A percentile compares a stretch with the other conserved stretches of the same genome.
These are phyloP conservation scores for Actinia tenebrosa DNA, from an alignment of 64 coral and sea anemone species.

Conservation along the genomic window DNA sequence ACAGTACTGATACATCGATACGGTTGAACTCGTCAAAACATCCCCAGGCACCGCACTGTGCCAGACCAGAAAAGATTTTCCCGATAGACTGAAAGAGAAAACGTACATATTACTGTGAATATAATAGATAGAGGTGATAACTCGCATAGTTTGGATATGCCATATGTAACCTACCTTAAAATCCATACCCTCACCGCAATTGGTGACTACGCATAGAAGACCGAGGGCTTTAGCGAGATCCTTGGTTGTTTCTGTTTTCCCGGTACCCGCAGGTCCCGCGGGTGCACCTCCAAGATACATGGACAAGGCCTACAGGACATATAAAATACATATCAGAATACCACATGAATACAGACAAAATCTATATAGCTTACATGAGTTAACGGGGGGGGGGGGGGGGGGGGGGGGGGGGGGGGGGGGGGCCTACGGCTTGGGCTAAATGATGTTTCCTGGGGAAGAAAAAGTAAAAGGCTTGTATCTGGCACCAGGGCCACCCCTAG, in stretches of 20 bases:
- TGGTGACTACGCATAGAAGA: slow-evolving; percentile 92
- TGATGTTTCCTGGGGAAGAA: too few species aligned
- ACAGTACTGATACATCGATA: slow-evolving; percentile 99
- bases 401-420: too few species aligned
- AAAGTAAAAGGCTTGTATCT: too few species aligned
- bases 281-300: slow-evolving; percentile 96
- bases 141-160: neutral
- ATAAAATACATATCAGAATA: too few species aligned
- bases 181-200: slow-evolving; percentile 99
- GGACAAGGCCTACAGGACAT: slow-evolving; percentile 70
- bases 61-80: slow-evolving; percentile 96
- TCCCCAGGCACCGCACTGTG: slow-evolving; percentile 98
- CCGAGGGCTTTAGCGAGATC: slow-evolving; percentile 97
- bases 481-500: too few species aligned
- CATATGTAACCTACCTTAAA: slow-evolving; percentile 61
- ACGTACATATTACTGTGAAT: neutral
- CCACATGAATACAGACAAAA: neutral
- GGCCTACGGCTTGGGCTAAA: too few species aligned
- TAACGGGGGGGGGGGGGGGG: too few species aligned
- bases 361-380: too few species aligned
- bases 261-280: slow-evolving; percentile 88
- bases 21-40: slow-evolving; percentile 99
- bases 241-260: slow-evolving; percentile 95
- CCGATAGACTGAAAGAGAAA: slow-evolving; percentile 83
- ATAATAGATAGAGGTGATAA: neutral